Conservation (phyloP, 2,113 vertebrate species). For the Heterocephalus glaber region DNA sequence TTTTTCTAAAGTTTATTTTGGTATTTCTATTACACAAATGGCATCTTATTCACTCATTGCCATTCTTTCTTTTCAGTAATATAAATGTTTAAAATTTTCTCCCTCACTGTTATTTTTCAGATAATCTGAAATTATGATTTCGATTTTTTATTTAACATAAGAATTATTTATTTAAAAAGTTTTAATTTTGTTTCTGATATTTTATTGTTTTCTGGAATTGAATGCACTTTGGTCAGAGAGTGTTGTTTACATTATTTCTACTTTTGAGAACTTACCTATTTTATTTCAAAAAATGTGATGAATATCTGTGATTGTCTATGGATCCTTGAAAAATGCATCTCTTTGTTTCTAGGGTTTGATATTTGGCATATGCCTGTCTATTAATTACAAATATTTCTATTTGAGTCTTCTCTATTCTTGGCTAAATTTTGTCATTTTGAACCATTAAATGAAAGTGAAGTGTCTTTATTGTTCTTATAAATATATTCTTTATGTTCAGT, state of each 20-base stretch:
- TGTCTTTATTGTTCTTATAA: not conserved
- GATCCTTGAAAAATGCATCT: not conserved
- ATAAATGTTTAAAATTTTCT: slow-evolving; percentile 18
- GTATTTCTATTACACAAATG: not conserved
- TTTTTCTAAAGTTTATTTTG: slow-evolving; percentile 46
- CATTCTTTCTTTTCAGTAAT: not conserved
- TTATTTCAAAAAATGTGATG: not conserved
- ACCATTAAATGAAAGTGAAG: not conserved
- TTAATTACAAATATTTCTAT: not conserved
- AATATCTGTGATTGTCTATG: not conserved
- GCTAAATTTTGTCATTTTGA: not conserved
- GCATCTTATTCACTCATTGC: not conserved
- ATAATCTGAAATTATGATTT: not conserved
- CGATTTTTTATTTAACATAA: slow-evolving; percentile 2
- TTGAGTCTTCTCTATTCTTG: not conserved
- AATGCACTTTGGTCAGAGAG: slow-evolving; percentile 7
- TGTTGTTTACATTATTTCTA: not conserved
- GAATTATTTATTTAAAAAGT: not conserved
- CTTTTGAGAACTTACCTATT: not conserved
- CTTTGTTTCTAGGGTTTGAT: not conserved
- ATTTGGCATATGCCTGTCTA: not conserved
- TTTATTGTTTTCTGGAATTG: not conserved
- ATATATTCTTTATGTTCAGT: not conserved
- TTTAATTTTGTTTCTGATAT: not conserved
- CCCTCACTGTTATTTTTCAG: not conserved